Evolutionary conservation across 2,113 vertebrate species (phyloP).

Genomic region (Ameiurus melas): DNA sequence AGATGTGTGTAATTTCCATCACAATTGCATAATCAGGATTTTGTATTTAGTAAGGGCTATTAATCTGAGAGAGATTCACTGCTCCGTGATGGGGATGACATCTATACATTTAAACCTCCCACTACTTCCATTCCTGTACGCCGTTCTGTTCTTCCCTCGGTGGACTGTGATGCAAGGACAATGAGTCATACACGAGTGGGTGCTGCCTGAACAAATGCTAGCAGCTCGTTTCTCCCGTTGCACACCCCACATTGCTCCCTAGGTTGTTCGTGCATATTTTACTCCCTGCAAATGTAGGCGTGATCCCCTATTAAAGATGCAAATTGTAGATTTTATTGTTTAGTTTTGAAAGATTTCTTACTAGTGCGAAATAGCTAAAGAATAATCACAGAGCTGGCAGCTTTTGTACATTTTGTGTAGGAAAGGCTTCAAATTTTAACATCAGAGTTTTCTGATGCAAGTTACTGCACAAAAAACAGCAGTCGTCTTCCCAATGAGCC

Average conservation of each 20-base stretch:
- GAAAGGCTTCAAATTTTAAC: not conserved
- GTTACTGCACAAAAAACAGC: not conserved
- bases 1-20: not conserved
- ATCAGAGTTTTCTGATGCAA: not conserved
- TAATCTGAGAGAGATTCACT: constrained; percentile 14
- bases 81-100: constrained; percentile 3
- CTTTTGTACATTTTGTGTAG: not conserved
- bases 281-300: not conserved
- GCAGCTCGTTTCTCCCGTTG: constrained; percentile 12
- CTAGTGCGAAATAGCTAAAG: not conserved
- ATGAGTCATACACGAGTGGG: constrained; percentile 41
- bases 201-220: constrained; percentile 37
- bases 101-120: constrained; percentile 26
- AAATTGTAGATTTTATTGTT: not conserved
- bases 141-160: constrained; percentile 13
- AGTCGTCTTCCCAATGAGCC: not conserved
- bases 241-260: not conserved
- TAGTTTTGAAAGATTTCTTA: not conserved
- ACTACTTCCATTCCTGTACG: constrained; percentile 8
- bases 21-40: not conserved
- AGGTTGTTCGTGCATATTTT: not conserved
- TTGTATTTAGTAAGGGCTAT: not conserved
- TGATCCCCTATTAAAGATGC: not conserved
- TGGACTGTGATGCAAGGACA: constrained; percentile 30
- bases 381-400: not conserved